Base-by-base conservation (phyloP, 2,797 vertebrate species). In the Prunella strophiata region DNA sequence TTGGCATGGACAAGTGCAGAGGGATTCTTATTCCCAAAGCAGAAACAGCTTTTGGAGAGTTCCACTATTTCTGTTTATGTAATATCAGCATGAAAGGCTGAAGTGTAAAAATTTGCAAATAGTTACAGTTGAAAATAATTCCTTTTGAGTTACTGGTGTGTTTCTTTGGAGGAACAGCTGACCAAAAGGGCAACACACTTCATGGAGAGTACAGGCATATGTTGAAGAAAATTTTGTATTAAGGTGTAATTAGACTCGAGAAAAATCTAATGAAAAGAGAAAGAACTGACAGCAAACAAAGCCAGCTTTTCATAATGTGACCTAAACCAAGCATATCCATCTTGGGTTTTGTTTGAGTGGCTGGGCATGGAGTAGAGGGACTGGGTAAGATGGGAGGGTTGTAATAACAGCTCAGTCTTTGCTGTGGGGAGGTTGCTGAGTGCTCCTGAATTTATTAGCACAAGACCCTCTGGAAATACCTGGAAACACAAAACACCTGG, bases 1-100 rank as follows among this genome's bases (percentile, higher is more conserved):
- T 93, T 95, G 81, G 77, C 50, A 1, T 52, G 26, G 61, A 20
- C 45, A 62, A 61, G 42, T 50, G 57, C 14, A 26, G 59, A 85
- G 74, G 30, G 50, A 43, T 78, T n/a, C 38, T 85, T 95, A 67
- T 32, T 95, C 67, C 67, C 71, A 15, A 73, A 93, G 73, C 63
- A 77, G 76, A 71, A 81, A 77, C 62, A 70, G 36, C n/a, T 88
- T 81, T 59, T 90, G 74, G 15, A 79, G 40, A 59, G 67, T 48
- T 81, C 15, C 8, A 16, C 32, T 85, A 34, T 43, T 68, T 65
- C 74, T 16, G 4, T 43, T 93, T 82, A 77, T 0, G 0, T 57
- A 57, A 88, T 75, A 51, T 48, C 63, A 89, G 7, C 22, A 23
- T 26, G 61, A 42, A 47, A 34, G 47, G 40, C 36, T 54, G n/a